A percentile compares a stretch with the other conserved stretches of the same genome.
Evolutionary conservation across 37 sponge, comb jelly and placozoan genomes (phyloP).

Genomic region (Spongilla lacustris): DNA sequence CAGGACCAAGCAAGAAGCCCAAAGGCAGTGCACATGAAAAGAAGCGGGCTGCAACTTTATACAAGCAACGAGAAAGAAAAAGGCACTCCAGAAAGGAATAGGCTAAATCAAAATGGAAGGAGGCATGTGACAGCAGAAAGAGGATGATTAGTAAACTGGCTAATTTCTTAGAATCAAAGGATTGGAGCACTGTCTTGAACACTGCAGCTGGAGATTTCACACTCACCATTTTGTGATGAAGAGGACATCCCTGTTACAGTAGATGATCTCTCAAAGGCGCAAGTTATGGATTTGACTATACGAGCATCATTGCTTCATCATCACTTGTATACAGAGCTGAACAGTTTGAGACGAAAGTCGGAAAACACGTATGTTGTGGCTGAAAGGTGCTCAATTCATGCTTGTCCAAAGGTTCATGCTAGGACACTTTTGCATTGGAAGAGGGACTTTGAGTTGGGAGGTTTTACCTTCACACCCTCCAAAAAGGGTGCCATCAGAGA

Average conservation of each 20-base stretch:
- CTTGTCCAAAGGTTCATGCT: too few relatives aligned
- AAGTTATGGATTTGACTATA: neutral
- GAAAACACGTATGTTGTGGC: too few relatives aligned
- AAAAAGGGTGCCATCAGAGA: too few relatives aligned
- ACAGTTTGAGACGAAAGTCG: neutral
- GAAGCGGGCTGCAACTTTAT: neutral
- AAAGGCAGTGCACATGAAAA: neutral
- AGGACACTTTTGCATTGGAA: too few relatives aligned
- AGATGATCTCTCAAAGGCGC: neutral
- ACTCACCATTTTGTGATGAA: neutral
- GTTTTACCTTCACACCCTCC: too few relatives aligned
- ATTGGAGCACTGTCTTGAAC: neutral
- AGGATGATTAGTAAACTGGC: constrained; percentile 1
- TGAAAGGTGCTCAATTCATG: too few relatives aligned
- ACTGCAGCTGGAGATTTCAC: neutral
- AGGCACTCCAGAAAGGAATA: neutral
- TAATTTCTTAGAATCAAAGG: neutral
- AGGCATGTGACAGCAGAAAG: neutral
- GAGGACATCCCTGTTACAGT: neutral
- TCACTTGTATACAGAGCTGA: neutral
- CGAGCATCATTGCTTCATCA: constrained; percentile 1
- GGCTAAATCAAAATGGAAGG: neutral
- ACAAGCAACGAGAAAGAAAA: neutral
- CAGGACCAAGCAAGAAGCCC: neutral
- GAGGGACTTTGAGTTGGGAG: too few relatives aligned